phyloP scores from a whole-genome alignment of 2,888 invertebrate genomes.

The Phoenoteleia sp. region DNA sequence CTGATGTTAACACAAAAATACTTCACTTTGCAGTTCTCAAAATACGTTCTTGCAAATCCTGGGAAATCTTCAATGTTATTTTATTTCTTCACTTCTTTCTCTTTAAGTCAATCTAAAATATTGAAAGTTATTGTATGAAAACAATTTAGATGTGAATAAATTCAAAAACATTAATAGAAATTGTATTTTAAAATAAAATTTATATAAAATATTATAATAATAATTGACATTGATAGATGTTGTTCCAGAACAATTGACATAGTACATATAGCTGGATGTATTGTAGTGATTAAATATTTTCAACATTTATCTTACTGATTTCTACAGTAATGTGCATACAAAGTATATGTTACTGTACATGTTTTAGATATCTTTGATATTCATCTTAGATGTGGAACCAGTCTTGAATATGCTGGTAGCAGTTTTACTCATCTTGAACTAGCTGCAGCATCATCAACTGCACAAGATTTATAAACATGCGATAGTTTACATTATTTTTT shows the following conservation, averaged over 20 bases:
- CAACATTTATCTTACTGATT: conserved; percentile 34
- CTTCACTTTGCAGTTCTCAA: background rate
- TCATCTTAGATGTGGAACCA: conserved; percentile 61
- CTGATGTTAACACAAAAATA: background rate
- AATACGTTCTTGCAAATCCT: background rate
- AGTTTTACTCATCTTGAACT: conserved; percentile 38
- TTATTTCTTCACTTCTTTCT: no score
- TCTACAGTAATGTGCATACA: conserved; percentile 30
- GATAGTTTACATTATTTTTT: conserved; percentile 34
- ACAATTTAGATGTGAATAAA: no score
- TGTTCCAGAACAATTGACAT: conserved; percentile 44
- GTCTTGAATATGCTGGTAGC: conserved; percentile 63
- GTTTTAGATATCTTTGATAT: conserved; percentile 53
- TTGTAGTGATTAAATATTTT: conserved; percentile 16
- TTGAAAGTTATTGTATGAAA: no score
- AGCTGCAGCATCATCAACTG: conserved; percentile 43
- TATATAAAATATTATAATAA: no score
- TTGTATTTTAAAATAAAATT: no score
- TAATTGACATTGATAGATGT: no score
- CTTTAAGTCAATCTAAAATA: no score
- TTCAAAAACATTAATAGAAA: no score
- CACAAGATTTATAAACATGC: conserved; percentile 40
- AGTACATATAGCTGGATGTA: conserved; percentile 20
- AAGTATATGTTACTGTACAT: conserved; percentile 32
- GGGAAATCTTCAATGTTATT: background rate